phyloP scores from a whole-genome alignment of 2,888 invertebrate species.

The Adelognathus sp. region DNA sequence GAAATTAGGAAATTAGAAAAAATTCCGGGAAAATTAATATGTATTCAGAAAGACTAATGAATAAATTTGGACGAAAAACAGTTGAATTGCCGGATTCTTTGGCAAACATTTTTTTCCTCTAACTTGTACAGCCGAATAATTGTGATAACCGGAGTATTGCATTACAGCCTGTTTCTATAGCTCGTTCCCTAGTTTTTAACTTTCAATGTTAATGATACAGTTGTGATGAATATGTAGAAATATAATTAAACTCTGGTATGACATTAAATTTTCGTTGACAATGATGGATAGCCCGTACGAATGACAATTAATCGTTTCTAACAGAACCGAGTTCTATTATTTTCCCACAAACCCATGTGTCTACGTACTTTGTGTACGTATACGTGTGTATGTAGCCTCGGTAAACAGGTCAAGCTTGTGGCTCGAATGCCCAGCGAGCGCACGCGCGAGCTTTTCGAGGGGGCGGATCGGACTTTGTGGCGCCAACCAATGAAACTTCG shows the following conservation, averaged over 20 bases:
- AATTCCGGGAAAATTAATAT: too few species aligned
- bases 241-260: background rate
- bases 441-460: conserved; percentile 53
- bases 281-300: conserved; percentile 22
- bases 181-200: too few species aligned
- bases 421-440: background rate
- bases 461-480: conserved; percentile 53
- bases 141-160: too few species aligned
- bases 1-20: too few species aligned
- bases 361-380: background rate
- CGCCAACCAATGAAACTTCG: conserved; percentile 53
- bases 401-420: conserved; percentile 3
- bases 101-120: too few species aligned
- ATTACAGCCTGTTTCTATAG: too few species aligned
- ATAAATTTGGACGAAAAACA: too few species aligned
- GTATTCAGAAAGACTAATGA: too few species aligned
- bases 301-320: conserved; percentile 22
- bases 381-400: background rate
- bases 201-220: too few species aligned
- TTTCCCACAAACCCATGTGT: background rate
- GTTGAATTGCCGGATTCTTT: too few species aligned
- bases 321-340: conserved; percentile 12
- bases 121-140: too few species aligned
- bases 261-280: conserved; percentile 29
- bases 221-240: too few species aligned